Evolutionary conservation across 2,113 vertebrate species (phyloP), one percentile per base, ranked within the genome.

Genomic region (Gobio gobio): DNA sequence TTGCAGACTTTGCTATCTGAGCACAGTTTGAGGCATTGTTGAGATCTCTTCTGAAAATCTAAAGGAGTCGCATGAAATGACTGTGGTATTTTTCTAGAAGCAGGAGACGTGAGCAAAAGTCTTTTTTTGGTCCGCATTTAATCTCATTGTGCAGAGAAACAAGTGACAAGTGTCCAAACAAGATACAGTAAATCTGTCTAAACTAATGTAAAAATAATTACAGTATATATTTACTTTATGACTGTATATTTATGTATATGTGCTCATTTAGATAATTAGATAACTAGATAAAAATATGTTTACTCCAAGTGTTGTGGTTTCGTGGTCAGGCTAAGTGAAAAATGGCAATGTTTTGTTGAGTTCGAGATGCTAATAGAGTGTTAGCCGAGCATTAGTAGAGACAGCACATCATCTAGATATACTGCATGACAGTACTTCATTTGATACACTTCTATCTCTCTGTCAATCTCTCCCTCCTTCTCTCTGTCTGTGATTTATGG

Each of bases 321-420:
- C 33, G 49, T 33, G 8, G 13, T 16, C 3, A 16, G 13, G 24
- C 16, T 47, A 13, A 61, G 61, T 36, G 36, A 14, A 85, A 91
- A 93, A 82, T 93, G 89, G 93, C 86, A 54, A 54, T 73, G 51
- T 86, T 87, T 91, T 80, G 84, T 89, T 88, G 84, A 90, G 87
- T 70, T 86, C 7, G 86, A 89, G 90, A 91, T 40, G 92, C 88
- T 90, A 90, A 93, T 90, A 83, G 66, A 91, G 85, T 88, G 90
- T 89, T 61, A 76, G 58, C 5, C 5, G 43, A 47, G 22, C 51
- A 47, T 59, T 56, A 22, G n/a, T 70, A 90, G 90, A 90, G 80
- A 85, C 86, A 18, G 73, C 84, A 86, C 82, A 88, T 89, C 91
- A 74, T 86, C 73, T 87, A 93, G 87, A 93, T 92, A 91, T 90